These are phyloP conservation scores for Tamias sibiricus DNA, from an alignment of 2,113 vertebrate species.

Conservation along the genomic window DNA sequence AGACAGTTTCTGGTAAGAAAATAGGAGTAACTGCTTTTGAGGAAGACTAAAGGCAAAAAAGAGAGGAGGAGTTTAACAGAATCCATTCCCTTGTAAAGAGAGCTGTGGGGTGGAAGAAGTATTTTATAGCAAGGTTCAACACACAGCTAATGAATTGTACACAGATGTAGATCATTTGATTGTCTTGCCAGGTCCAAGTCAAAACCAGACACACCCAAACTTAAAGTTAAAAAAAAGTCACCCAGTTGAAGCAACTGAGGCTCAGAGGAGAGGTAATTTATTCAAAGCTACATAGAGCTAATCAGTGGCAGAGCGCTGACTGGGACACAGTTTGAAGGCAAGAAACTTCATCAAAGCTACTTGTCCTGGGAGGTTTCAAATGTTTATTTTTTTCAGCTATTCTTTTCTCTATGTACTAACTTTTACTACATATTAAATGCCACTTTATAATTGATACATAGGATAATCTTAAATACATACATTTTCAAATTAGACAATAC, in stretches of 20 bases:
- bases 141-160: neutral
- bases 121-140: neutral
- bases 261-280: slow-evolving; percentile 39
- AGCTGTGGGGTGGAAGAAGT: neutral
- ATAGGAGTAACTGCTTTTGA: neutral
- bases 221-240: neutral
- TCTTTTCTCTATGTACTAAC: slow-evolving; percentile 41
- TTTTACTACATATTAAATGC: slow-evolving; percentile 71
- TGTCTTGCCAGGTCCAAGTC: neutral
- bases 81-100: neutral
- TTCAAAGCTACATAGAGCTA: neutral
- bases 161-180: neutral
- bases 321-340: slow-evolving; percentile 54
- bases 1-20: neutral
- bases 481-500: slow-evolving; percentile 62
- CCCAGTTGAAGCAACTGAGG: slow-evolving; percentile 1
- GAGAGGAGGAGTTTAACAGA: neutral
- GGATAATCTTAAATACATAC: slow-evolving; percentile 65
- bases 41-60: neutral
- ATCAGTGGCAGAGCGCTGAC: slow-evolving; percentile 23
- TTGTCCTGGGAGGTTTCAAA: slow-evolving; percentile 34
- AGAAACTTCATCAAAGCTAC: slow-evolving; percentile 47
- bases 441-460: slow-evolving; percentile 65
- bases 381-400: slow-evolving; percentile 55
- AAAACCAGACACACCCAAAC: slow-evolving; percentile 16